Evolutionary conservation across 2,888 invertebrate species (phyloP), one percentile per base, ranked within the genome.

Genomic region (Agrochola circellaris): DNA sequence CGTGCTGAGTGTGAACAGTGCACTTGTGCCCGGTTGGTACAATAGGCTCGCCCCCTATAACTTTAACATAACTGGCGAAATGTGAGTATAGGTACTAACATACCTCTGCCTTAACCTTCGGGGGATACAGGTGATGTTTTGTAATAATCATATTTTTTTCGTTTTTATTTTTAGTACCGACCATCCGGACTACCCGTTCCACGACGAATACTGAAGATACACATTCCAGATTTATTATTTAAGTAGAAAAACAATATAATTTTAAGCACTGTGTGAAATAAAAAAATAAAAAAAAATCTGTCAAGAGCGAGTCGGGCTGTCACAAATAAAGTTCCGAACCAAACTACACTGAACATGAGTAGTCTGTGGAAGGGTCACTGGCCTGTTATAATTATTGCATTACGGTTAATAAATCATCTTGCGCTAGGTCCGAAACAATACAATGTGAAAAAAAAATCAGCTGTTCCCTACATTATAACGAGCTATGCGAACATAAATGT

Each of bases 161-260:
- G 58, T 78, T 80, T 85, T 88, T 89, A 90, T 95, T 68, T 95
- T 38, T 94, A 96, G 96, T 79, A 87, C 90, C 0, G 90, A 95
- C 73, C 95, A 95, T 54, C 94, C 94, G 0, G 92, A 96, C 34
- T 95, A 92, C 60, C 96, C 96, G 0, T 96, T 96, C 93, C 93
- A 95, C 81, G 95, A 94, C 13, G 95, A 95, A 76, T 95, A 91
- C 77, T 95, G 60, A 86, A 58, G 34, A 48, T 15, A 7, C 1
- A 67, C 60, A 81, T 68, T 70, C 82, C 77, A 42, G 42, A 17
- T 45, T 77, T 17, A 48, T 20, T 68, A 38, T 38, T 11, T 58
- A 56, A 56, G n/a, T 73, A 67, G 30, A 60, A 65, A 56, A 5
- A 45, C 15, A 45, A n/a, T 51, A 30, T 9, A 9, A n/a, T 17